Percentiles rank a stretch among this genome's conserved stretches.
Evolutionary conservation across 2,113 vertebrate species (phyloP).

Genomic region (Donacobius atricapilla): DNA sequence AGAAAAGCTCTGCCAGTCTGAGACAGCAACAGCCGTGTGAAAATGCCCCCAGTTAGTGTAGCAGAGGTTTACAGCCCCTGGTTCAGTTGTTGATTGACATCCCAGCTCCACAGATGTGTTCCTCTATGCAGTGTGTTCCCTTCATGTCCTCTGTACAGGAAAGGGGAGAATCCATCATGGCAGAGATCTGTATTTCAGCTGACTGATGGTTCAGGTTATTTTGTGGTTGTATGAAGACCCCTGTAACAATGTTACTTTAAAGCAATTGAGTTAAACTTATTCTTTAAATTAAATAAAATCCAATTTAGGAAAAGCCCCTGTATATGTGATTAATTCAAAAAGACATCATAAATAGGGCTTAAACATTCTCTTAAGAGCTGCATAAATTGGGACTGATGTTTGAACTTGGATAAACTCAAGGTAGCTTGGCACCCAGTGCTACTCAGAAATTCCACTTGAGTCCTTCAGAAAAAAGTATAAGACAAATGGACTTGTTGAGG

Average conservation of each 20-base stretch:
- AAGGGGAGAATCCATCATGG: background rate
- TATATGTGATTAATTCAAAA: background rate
- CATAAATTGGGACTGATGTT: background rate
- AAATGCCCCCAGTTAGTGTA: background rate
- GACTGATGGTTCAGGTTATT: background rate
- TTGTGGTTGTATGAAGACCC: background rate
- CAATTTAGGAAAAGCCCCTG: background rate
- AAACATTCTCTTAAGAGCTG: background rate
- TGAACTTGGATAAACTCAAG: background rate
- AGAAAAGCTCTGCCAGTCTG: background rate
- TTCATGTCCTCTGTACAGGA: background rate
- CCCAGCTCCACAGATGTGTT: background rate
- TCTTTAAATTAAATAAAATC: background rate
- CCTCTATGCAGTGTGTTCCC: background rate
- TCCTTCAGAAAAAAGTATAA: background rate
- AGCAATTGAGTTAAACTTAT: background rate
- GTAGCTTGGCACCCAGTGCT: background rate
- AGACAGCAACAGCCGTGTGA: background rate
- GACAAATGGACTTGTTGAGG: background rate
- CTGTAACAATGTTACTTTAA: background rate
- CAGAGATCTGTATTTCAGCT: background rate
- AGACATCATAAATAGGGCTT: fast-evolving
- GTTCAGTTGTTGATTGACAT: background rate
- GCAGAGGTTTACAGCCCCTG: background rate
- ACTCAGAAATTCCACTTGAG: background rate